These are phyloP conservation scores for Phaethornis superciliosus DNA, from an alignment of 2,113 vertebrate genomes.

Conservation along the genomic window DNA sequence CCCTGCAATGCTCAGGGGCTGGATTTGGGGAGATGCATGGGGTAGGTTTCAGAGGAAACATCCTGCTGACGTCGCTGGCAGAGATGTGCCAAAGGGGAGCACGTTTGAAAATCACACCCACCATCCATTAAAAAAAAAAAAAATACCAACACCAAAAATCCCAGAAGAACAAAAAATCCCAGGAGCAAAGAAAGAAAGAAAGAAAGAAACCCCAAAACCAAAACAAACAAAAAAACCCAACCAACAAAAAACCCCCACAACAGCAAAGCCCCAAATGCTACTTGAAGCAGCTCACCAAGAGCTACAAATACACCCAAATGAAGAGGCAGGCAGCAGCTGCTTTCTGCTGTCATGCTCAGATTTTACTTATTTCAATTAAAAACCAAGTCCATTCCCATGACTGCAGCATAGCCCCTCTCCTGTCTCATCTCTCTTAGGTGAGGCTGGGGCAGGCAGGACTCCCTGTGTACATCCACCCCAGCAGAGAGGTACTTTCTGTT, in stretches of 20 bases:
- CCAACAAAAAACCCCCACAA: not conserved
- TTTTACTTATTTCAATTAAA: too few relatives aligned
- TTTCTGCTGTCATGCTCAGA: not conserved
- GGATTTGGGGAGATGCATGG: not conserved
- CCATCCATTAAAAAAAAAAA: not conserved
- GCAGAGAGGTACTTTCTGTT: not conserved
- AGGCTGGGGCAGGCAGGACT: not conserved
- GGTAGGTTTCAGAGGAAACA: conserved; percentile 12
- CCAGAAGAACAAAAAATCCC: not conserved
- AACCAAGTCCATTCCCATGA: rapidly evolving
- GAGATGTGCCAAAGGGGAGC: not conserved
- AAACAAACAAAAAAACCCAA: not conserved
- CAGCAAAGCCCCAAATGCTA: conserved; percentile 10
- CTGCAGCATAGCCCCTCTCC: rapidly evolving
- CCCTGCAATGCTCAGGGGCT: rapidly evolving
- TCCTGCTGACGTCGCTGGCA: not conserved
- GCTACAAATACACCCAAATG: not conserved
- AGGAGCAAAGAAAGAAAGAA: not conserved
- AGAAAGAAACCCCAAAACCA: not conserved
- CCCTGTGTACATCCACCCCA: not conserved
- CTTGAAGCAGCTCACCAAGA: not conserved
- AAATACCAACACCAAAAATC: not conserved
- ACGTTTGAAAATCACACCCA: conserved; percentile 30
- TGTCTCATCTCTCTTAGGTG: not conserved
- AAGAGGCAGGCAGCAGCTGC: not conserved